Percentiles rank a stretch among this genome's conserved stretches.
These are phyloP conservation scores for Eulacestoma nigropectus DNA, from an alignment of 2,113 vertebrate species.

Conservation along the genomic window DNA sequence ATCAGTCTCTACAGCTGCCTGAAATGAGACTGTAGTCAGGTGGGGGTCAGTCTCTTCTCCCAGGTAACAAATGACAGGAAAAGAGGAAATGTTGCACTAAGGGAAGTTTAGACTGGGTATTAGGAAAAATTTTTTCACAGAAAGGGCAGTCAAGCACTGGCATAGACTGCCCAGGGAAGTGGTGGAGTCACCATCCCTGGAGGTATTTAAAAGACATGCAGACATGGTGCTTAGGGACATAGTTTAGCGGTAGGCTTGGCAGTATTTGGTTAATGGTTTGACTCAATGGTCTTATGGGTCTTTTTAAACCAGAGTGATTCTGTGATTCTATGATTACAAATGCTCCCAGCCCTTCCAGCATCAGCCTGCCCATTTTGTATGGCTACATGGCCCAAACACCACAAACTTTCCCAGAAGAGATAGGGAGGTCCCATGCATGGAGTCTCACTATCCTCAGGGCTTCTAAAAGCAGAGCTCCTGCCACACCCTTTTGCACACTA, in stretches of 20 bases:
- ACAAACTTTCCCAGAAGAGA: not conserved
- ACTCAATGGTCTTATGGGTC: not conserved
- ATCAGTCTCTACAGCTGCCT: not conserved
- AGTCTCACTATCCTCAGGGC: not conserved
- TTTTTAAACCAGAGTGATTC: not conserved
- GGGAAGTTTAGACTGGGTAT: not conserved
- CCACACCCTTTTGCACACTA: not conserved
- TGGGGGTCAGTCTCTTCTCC: not conserved
- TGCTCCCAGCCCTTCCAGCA: accelerated
- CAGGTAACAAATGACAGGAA: not conserved
- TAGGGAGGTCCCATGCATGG: not conserved
- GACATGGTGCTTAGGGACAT: not conserved
- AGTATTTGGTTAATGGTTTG: not conserved
- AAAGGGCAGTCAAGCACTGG: not conserved
- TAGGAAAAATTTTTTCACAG: not conserved
- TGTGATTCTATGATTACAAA: not conserved
- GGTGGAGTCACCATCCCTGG: not conserved
- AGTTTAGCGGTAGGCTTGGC: not conserved
- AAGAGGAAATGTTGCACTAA: not conserved
- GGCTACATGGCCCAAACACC: not conserved
- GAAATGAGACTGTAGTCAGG: not conserved
- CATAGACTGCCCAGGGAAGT: not conserved
- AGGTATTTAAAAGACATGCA: not conserved
- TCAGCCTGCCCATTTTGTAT: not conserved
- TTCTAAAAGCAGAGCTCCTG: not conserved